These are phyloP conservation scores for Antheraea yamamai DNA, from an alignment of 2,888 invertebrate genomes.

Conservation along the genomic window DNA sequence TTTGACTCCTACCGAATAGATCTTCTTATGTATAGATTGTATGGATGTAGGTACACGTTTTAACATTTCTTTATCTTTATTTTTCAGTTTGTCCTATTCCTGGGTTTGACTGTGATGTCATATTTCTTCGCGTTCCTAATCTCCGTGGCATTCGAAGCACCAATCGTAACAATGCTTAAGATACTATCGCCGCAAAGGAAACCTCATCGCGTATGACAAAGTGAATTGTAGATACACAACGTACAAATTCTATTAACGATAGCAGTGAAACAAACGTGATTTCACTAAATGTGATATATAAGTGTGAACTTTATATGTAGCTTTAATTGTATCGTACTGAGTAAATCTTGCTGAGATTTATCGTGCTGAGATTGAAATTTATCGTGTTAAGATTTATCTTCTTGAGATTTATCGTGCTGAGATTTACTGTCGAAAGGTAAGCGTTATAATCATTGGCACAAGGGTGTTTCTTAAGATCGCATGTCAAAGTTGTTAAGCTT, in stretches of 20 bases:
- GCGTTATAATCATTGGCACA: not conserved
- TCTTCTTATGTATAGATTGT: no score
- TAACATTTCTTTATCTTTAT: not conserved
- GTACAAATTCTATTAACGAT: not conserved
- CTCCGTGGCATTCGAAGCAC: conserved; percentile 92
- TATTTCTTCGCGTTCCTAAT: conserved; percentile 89
- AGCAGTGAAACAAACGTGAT: not conserved
- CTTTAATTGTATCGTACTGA: not conserved
- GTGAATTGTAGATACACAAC: not conserved
- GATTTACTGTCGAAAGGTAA: not conserved
- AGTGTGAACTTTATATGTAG: conserved; percentile 1
- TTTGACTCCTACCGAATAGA: no score
- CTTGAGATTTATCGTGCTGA: not conserved
- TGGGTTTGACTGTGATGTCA: conserved; percentile 91
- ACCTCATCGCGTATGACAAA: conserved; percentile 63
- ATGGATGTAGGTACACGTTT: no score
- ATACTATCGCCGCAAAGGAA: conserved; percentile 83
- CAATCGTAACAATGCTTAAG: conserved; percentile 91
- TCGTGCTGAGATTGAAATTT: not conserved
- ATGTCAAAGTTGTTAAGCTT: not conserved
- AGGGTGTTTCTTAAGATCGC: not conserved
- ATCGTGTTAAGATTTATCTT: not conserved
- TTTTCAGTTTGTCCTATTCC: conserved; percentile 87
- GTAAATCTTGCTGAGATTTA: not conserved
- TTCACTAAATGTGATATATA: conserved; percentile 4